A percentile compares a stretch with the other conserved stretches of the same genome.
phyloP scores from a whole-genome alignment of 2,888 invertebrate species.

The Phasia obesa region DNA sequence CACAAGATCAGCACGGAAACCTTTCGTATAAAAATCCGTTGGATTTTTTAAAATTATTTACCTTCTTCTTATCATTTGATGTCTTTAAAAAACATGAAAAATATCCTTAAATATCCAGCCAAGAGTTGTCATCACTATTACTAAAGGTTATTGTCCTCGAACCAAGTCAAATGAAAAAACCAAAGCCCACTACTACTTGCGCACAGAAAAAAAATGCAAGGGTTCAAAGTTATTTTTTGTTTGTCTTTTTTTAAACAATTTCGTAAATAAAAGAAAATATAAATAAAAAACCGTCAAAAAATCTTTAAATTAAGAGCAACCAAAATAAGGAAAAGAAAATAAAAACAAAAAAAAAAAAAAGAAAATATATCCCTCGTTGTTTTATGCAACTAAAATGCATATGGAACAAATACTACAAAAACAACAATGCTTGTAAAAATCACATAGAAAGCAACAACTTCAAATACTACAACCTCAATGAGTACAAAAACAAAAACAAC shows the following conservation, averaged over 20 bases:
- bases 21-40: too few relatives aligned
- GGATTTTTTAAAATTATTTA: too few relatives aligned
- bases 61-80: too few relatives aligned
- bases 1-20: too few relatives aligned
- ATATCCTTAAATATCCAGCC: neutral
- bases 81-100: neutral
- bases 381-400: conserved; percentile 67
- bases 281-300: conserved; percentile 64
- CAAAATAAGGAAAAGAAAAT: conserved; percentile 56
- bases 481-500: conserved; percentile 19
- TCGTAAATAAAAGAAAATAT: conserved; percentile 34
- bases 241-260: conserved; percentile 15
- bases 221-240: conserved; percentile 58
- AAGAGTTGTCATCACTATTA: conserved; percentile 49
- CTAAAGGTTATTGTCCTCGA: conserved; percentile 66
- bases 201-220: conserved; percentile 55
- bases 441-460: conserved; percentile 27
- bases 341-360: conserved; percentile 27
- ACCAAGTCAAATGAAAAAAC: conserved; percentile 61
- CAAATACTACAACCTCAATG: conserved; percentile 37
- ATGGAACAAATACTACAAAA: conserved; percentile 61
- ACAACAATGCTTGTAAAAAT: conserved; percentile 49
- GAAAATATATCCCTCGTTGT: conserved; percentile 32
- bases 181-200: conserved; percentile 29
- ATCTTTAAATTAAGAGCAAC: conserved; percentile 68